Evolutionary conservation across 1,140 invertebrate species (phyloP), one percentile per base, ranked within the genome.

Genomic region (Pemphigus obesinymphae): DNA sequence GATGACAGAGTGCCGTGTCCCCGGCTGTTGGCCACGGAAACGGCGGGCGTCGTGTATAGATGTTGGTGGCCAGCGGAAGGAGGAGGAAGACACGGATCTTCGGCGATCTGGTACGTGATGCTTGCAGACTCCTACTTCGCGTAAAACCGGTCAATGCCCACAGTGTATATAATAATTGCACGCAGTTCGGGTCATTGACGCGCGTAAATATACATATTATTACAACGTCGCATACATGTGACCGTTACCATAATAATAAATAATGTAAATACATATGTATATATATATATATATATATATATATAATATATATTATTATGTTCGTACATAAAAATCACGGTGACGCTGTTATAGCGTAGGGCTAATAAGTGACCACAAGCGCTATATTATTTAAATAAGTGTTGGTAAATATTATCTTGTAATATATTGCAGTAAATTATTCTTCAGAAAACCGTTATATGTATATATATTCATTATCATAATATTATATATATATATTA

Each of bases 131-230:
- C 53, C 31, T 76, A 76, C 50, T 80, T 43, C 37, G 55, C 55
- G 48, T 58, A 20, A 80, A 80, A 80, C 76, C 76, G 76, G 76
- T 80, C 76, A 34, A 43, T 58, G 55, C 20, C 31, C 75, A 48
- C 70, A 17, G 23, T 10, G 40, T 45, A 26, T 2, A 29, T 45
- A 45, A 11, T 4, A 45, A 45, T 45, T 31, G n/a, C n/a, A n/a
- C 43, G 43, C 43, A 43, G 37, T 50, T 45, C 43, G 43, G 70
- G 70, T 73, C 70, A 73, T 73, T 73, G 70, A 73, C 70, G 70
- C 70, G 70, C 50, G n/a, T n/a, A n/a, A n/a, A n/a, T n/a, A n/a
- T n/a, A n/a, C n/a, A n/a, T n/a, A n/a, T n/a, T n/a, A n/a, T n/a
- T n/a, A n/a, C n/a, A 23, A 73, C 70, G n/a, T n/a, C 40, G 23